These are phyloP conservation scores for Chaetorhynchus papuensis DNA, from an alignment of 2,113 vertebrate genomes.

Conservation along the genomic window DNA sequence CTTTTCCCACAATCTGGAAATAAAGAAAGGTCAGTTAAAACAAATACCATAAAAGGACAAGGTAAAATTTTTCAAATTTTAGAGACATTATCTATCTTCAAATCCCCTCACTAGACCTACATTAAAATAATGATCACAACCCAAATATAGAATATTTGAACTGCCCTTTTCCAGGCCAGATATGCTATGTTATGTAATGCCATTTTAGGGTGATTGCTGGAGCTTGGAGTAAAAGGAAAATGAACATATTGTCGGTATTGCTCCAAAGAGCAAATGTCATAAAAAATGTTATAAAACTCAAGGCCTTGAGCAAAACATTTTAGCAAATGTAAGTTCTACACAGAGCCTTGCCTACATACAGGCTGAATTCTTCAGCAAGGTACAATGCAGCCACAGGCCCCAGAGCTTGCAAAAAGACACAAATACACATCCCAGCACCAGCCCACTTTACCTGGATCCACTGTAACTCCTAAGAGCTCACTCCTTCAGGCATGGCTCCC, in stretches of 20 bases:
- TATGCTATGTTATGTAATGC: conserved; percentile 32
- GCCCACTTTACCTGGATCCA: neutral
- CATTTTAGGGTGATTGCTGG: conserved; percentile 36
- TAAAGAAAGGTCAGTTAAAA: neutral
- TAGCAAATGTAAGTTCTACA: neutral
- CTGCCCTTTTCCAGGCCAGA: conserved; percentile 39
- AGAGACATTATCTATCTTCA: neutral
- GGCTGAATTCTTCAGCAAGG: neutral
- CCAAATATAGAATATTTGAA: conserved; percentile 11
- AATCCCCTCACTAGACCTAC: neutral
- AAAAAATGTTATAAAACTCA: conserved; percentile 25
- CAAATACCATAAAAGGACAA: neutral
- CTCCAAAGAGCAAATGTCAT: neutral
- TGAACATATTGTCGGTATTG: neutral
- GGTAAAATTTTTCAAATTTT: neutral
- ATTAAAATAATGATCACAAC: conserved; percentile 22
- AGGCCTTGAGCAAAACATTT: conserved; percentile 22
- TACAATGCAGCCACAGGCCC: neutral
- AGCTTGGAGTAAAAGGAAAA: conserved; percentile 20
- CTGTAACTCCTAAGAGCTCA: neutral
- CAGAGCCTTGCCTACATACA: neutral
- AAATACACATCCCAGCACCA: neutral
- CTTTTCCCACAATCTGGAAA: neutral
- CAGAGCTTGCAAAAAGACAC: neutral
- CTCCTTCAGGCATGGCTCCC: conserved; percentile 8